Evolutionary conservation across 2,888 invertebrate species (phyloP).

Genomic region (Drosophila subsilvestris): DNA sequence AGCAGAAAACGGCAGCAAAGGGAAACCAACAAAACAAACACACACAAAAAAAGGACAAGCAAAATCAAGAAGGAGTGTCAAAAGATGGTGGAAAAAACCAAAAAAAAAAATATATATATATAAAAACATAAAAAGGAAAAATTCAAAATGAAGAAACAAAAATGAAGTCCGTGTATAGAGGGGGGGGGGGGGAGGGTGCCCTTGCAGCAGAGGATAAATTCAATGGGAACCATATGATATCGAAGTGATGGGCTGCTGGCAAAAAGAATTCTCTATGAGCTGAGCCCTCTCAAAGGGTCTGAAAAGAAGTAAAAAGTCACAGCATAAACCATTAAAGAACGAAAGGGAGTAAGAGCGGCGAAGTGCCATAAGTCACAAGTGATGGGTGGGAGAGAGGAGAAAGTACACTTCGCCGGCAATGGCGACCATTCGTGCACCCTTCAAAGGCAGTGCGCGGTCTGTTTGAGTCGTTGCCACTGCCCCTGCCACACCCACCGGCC

Average conservation of each 20-base stretch:
- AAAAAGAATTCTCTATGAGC: no score
- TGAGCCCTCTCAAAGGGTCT: no score
- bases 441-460: not conserved
- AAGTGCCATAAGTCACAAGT: not conserved
- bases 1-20: slow-evolving; percentile 44
- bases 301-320: slow-evolving; percentile 38
- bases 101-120: slow-evolving; percentile 27
- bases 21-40: slow-evolving; percentile 4
- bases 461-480: not conserved
- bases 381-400: not conserved
- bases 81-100: slow-evolving; percentile 37
- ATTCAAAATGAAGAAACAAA: not conserved
- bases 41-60: not conserved
- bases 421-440: slow-evolving; percentile 17
- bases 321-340: slow-evolving; percentile 35
- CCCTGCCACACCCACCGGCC: no score
- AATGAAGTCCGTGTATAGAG: no score
- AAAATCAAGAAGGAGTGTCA: not conserved
- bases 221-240: no score
- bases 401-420: not conserved
- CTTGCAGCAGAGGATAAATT: no score
- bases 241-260: no score
- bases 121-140: slow-evolving; percentile 22
- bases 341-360: not conserved
- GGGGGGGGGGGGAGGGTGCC: no score